A percentile compares a stretch with the other conserved stretches of the same genome.
Conservation (phyloP, 2,888 invertebrate species). For the Spialia ferax region DNA sequence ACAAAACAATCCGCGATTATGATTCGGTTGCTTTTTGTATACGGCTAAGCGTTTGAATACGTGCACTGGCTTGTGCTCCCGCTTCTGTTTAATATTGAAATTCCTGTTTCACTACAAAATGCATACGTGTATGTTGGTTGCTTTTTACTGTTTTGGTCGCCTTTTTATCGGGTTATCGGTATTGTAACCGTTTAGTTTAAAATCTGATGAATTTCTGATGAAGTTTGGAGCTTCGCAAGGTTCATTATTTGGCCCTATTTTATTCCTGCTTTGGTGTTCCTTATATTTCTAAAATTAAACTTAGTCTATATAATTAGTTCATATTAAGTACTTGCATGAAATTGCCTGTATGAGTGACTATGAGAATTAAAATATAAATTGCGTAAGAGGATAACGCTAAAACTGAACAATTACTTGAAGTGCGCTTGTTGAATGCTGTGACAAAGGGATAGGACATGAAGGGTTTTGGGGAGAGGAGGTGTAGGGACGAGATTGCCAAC, state of each 20-base stretch:
- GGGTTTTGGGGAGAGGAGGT: slow-evolving; percentile 11
- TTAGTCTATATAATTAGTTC: no score
- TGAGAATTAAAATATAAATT: not conserved
- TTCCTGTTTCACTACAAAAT: slow-evolving; percentile 27
- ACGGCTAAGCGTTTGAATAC: slow-evolving; percentile 22
- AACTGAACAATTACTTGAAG: slow-evolving; percentile 36
- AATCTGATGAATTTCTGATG: not conserved
- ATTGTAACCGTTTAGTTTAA: slow-evolving; percentile 6
- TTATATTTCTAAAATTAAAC: no score
- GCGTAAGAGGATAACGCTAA: slow-evolving; percentile 33
- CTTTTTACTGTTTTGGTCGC: not conserved
- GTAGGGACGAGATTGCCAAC: slow-evolving; percentile 27
- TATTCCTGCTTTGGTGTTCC: not conserved
- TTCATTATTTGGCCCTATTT: not conserved
- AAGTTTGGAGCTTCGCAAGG: slow-evolving; percentile 8
- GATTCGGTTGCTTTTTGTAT: slow-evolving; percentile 37
- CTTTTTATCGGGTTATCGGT: slow-evolving; percentile 2
- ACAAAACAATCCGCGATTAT: slow-evolving; percentile 38
- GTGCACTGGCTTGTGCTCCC: slow-evolving; percentile 16
- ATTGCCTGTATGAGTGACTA: no score
- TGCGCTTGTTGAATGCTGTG: slow-evolving; percentile 10
- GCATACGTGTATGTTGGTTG: slow-evolving; percentile 11
- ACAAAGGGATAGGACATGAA: slow-evolving; percentile 28
- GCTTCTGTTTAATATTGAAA: slow-evolving; percentile 34
- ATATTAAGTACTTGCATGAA: no score